Base-by-base conservation (phyloP, 23 tunicate species). In the Clavelina lepadiformis region DNA sequence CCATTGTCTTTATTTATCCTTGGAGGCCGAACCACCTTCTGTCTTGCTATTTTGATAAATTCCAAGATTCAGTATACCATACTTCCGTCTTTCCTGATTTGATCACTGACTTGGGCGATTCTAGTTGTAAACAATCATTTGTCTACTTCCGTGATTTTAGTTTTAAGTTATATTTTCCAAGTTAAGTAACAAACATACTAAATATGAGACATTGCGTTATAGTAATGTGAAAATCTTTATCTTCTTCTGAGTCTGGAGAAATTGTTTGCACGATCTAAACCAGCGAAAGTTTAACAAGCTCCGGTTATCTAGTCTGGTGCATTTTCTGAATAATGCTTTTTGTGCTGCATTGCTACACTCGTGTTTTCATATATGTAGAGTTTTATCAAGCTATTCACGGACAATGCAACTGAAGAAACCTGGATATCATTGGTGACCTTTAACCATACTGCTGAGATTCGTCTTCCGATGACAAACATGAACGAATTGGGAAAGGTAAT, bases 391-490 rank as follows among this genome's bases (percentile, higher is more conserved):
- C 47, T 63, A 34, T 60, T 80, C 28, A 52, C 71, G 24, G 71
- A 80, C 23, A 63, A 38, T 32, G 24, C 71, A 28, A 34, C 70
- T 15, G 62, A 38, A 46, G 7, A 31, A 3, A 33, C 75, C 5
- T 80, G 78, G 65, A 37, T 80, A 2, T 74, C 86, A 2, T 34
- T 80, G n/a, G 86, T 80, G 25, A 60, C 77, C 21, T 80, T 80
- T 61, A 61, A 72, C 2, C 41, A 71, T 62, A 51, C 31, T 1
- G 86, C 80, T 24, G 61, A 61, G 36, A 61, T 71, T 25, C 61
- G 30, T 11, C 30, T 80, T 33, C 61, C 69, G 53, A 80, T 80
- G 86, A 80, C 78, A 1, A 35, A 60, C 24, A 80, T 80, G 86
- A 50, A 71, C 23, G 34, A 49, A 80, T 19, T 20, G 5, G 77